Evolutionary conservation across 2,113 vertebrate genomes (phyloP).

Genomic region (Eonycteris spelaea): DNA sequence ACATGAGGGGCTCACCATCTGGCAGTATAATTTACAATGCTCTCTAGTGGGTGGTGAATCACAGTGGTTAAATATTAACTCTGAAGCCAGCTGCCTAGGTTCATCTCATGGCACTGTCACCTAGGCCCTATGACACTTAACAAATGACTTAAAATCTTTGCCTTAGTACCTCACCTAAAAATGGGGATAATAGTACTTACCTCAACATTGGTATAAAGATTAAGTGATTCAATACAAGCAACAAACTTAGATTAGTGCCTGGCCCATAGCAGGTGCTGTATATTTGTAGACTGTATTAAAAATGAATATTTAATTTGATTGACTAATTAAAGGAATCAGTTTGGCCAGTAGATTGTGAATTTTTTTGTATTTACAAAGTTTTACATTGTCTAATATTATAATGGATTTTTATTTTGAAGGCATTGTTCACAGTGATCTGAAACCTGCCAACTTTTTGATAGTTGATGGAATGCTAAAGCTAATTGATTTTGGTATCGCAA

Average conservation of each 20-base stretch:
- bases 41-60: background rate
- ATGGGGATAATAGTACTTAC: background rate
- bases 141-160: background rate
- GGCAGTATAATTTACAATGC: background rate
- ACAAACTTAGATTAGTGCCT: background rate
- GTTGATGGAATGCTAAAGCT: slow-evolving; percentile 96
- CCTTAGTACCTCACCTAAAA: background rate
- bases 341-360: background rate
- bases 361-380: background rate
- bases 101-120: background rate
- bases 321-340: background rate
- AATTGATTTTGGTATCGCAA: slow-evolving; percentile 98
- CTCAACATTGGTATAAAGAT: background rate
- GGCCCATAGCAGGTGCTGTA: background rate
- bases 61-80: background rate
- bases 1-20: background rate
- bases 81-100: background rate
- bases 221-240: background rate
- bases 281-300: background rate
- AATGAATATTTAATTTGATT: background rate
- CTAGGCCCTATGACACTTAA: background rate
- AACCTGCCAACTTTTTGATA: slow-evolving; percentile 97
- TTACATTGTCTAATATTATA: slow-evolving; percentile 47
- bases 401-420: slow-evolving; percentile 83
- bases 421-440: slow-evolving; percentile 98